Base-by-base conservation (phyloP, 2,888 invertebrate genomes). In the Zootermopsis nevadensis region DNA sequence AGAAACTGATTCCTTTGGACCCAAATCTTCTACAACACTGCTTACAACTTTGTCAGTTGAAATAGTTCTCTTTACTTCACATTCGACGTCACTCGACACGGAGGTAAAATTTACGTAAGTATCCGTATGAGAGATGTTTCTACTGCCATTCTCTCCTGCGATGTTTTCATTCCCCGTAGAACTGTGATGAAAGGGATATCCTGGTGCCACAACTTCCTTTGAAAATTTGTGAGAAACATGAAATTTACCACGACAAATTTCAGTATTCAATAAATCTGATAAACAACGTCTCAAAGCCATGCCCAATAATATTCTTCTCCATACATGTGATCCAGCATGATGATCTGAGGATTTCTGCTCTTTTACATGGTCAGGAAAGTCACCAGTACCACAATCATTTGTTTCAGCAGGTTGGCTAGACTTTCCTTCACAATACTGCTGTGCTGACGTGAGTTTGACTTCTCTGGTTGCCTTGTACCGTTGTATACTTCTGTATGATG, bases 401-500 rank as follows among this genome's bases (percentile, higher is more conserved):
- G 27, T 60, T 60, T 60, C 10, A 60, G 6, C 10, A 8, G 4
- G n/a, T 6, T 6, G 6, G n/a, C 12, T 60, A 60, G n/a, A 27
- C 4, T 60, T n/a, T 19, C 48, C 19, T 48, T 3, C 48, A 48
- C 48, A 48, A 19, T 48, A 38, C 38, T 38, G 48, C n/a, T 60
- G 60, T 60, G 60, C 3, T 60, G 27, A 7, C 4, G 7, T 27
- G 19, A 19, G 19, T 60, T n/a, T n/a, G 8, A 60, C 27, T 27
- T n/a, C 27, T 60, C n/a, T 27, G 27, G n/a, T 33, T 31, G 22
- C 8, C 33, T 22, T 33, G 27, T 30, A 31, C 15, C 19, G 33
- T 69, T 69, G 30, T 69, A 69, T 69, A 69, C 69, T 69, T 15
- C 31, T 69, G 19, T 69, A 69, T 22, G 69, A 33, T 69, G 69